These are phyloP conservation scores for Euura saliciscinereae DNA, from an alignment of 1,140 invertebrate genomes.

Conservation along the genomic window DNA sequence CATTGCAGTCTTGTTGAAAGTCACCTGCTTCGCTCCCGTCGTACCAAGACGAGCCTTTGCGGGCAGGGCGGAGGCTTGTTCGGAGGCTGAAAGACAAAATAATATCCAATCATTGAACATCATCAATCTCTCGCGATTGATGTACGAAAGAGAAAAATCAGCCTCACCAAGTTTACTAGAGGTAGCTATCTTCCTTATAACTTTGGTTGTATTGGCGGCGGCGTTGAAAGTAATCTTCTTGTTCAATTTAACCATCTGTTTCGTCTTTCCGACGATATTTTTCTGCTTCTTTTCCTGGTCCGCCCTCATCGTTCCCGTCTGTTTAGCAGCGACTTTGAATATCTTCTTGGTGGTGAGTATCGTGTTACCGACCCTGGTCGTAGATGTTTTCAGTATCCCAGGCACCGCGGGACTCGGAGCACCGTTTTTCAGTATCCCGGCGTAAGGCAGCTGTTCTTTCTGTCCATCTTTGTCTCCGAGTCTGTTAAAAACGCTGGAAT, in stretches of 20 bases:
- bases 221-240: conserved; percentile 37
- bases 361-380: conserved; percentile 24
- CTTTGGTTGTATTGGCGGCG: conserved; percentile 16
- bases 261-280: conserved; percentile 32
- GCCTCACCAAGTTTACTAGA: conserved; percentile 50
- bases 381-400: conserved; percentile 47
- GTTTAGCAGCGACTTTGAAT: conserved; percentile 29
- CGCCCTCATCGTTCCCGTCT: conserved; percentile 53
- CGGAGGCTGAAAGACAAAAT: conserved; percentile 46
- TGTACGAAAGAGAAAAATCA: conserved; percentile 12
- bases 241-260: conserved; percentile 39
- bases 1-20: conserved; percentile 51
- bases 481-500: conserved; percentile 53
- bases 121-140: conserved; percentile 8
- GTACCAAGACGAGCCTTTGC: conserved; percentile 54
- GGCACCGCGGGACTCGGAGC: conserved; percentile 16
- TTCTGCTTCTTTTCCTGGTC: conserved; percentile 53
- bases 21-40: conserved; percentile 49
- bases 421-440: conserved; percentile 47
- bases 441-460: conserved; percentile 33
- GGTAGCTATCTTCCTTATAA: conserved; percentile 26
- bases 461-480: conserved; percentile 53
- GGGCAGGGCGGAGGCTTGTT: conserved; percentile 41
- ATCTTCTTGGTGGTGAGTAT: conserved; percentile 34
- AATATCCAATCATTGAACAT: neutral